A percentile compares a stretch with the other conserved stretches of the same genome.
phyloP scores from a whole-genome alignment of 2,797 vertebrate genomes.

The Gallinago solitaria region DNA sequence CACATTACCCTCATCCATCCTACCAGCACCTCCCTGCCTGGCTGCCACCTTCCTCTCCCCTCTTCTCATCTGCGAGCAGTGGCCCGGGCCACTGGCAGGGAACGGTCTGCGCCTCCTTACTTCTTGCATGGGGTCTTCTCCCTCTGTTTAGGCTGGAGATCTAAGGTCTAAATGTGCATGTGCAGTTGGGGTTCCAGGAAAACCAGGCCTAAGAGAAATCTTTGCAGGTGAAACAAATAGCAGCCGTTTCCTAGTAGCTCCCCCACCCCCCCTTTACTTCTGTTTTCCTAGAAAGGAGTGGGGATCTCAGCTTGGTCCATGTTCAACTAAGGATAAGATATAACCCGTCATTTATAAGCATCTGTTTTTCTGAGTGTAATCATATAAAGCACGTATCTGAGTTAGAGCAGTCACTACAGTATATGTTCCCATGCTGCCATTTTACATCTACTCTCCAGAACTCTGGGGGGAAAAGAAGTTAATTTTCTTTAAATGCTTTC shows the following conservation, averaged over 20 bases:
- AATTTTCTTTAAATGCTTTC: conserved; percentile 39
- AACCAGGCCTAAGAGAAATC: background rate
- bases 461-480: background rate
- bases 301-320: background rate
- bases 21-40: background rate
- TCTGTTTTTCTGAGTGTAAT: background rate
- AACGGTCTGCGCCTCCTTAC: background rate
- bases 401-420: background rate
- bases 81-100: background rate
- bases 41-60: background rate
- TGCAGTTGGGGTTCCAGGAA: background rate
- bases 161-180: background rate
- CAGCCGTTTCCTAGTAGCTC: background rate
- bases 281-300: background rate
- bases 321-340: background rate
- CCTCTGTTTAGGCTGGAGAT: background rate
- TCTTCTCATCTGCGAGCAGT: background rate
- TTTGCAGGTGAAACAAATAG: background rate
- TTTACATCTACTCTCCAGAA: conserved; percentile 14
- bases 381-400: background rate
- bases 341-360: background rate
- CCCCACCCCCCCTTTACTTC: background rate
- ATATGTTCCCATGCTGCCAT: background rate
- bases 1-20: background rate
- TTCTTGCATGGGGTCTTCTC: background rate